Evolutionary conservation across 2,113 vertebrate genomes (phyloP).

Genomic region (Clarias macrocephalus): DNA sequence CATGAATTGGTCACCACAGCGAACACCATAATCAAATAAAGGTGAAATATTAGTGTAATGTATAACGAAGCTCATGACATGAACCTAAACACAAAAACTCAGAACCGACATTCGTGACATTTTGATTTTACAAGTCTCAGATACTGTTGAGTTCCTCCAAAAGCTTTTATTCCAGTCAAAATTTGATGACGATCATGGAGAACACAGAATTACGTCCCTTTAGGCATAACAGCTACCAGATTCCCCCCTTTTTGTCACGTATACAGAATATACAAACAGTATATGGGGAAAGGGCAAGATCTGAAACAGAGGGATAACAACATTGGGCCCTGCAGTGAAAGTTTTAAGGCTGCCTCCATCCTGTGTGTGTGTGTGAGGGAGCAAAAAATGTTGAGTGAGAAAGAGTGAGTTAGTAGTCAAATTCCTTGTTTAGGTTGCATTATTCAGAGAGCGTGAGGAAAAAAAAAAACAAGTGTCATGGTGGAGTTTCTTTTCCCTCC

Average conservation of each 20-base stretch:
- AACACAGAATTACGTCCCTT: not conserved
- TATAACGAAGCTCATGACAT: not conserved
- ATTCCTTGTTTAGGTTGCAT: slow-evolving; percentile 12
- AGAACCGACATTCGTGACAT: not conserved
- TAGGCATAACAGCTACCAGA: not conserved
- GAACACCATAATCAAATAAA: no score
- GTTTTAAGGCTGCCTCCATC: not conserved
- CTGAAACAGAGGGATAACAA: not conserved
- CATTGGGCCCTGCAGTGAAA: not conserved
- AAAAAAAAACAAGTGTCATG: not conserved
- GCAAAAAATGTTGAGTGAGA: slow-evolving; percentile 1
- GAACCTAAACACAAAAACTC: not conserved
- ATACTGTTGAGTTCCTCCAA: not conserved
- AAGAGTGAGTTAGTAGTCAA: not conserved
- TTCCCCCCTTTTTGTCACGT: not conserved
- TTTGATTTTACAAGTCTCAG: not conserved
- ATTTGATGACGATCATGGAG: not conserved
- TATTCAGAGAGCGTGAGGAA: not conserved
- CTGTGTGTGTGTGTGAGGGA: slow-evolving; percentile 15
- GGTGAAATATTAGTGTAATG: no score
- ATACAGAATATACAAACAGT: not conserved
- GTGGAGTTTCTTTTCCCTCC: not conserved
- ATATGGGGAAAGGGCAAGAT: not conserved
- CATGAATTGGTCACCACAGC: no score
- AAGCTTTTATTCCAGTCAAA: no score